Evolutionary conservation across 2,888 invertebrate genomes (phyloP).

Genomic region (Campaea margaritaria): DNA sequence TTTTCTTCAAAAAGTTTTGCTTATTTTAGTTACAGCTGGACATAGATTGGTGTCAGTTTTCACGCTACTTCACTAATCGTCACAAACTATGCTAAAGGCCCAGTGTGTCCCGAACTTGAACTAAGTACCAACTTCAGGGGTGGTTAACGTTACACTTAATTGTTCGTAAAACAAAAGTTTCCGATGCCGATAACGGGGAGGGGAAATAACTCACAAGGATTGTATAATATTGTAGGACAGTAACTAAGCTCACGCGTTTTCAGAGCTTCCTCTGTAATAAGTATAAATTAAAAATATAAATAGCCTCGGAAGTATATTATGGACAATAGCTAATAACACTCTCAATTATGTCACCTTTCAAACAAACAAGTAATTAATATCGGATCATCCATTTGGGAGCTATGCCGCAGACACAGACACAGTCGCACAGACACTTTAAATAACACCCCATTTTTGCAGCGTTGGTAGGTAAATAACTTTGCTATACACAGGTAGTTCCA

Average conservation of each 20-base stretch:
- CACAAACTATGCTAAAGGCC: constrained; percentile 18
- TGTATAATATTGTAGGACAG: background rate
- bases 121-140: constrained; percentile 62
- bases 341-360: no score
- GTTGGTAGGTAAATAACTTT: no score
- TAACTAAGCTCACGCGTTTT: background rate
- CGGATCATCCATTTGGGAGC: no score
- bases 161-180: constrained; percentile 80
- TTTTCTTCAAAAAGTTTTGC: no score
- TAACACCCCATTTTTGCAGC: no score
- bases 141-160: constrained; percentile 78
- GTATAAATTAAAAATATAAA: no score
- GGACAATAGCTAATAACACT: no score
- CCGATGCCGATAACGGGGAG: constrained; percentile 63
- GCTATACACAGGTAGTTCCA: no score
- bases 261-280: background rate
- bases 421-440: no score
- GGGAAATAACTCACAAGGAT: constrained; percentile 22
- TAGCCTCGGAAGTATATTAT: no score
- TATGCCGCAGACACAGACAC: no score
- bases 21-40: background rate
- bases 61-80: background rate
- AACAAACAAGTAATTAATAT: no score
- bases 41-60: background rate
- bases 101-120: constrained; percentile 50